Conservation (phyloP, 2,888 invertebrate species). For the Parnassius smintheus region DNA sequence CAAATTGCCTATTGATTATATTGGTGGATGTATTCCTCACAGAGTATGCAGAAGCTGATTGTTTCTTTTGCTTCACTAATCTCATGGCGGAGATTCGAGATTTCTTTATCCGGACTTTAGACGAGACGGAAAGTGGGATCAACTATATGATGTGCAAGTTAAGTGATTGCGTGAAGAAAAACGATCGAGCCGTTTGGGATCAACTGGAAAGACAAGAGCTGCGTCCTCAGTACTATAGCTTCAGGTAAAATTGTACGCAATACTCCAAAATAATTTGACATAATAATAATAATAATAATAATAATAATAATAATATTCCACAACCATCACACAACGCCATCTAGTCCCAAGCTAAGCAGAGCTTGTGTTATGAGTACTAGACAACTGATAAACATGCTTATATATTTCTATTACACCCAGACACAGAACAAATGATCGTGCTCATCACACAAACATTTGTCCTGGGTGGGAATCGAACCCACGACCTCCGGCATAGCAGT, state of each 20-base stretch:
- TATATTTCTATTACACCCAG: too few relatives aligned
- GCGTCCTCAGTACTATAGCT: constrained; percentile 97
- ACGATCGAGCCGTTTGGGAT: constrained; percentile 89
- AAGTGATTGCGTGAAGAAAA: constrained; percentile 86
- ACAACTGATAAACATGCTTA: too few relatives aligned
- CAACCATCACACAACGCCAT: too few relatives aligned
- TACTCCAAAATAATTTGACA: background rate
- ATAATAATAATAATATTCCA: too few relatives aligned
- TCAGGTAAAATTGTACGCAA: constrained; percentile 80
- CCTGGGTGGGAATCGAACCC: too few relatives aligned
- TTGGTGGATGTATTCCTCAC: constrained; percentile 36
- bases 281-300: too few relatives aligned
- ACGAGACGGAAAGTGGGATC: constrained; percentile 95
- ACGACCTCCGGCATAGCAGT: too few relatives aligned
- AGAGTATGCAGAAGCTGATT: constrained; percentile 97
- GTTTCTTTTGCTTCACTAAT: constrained; percentile 99
- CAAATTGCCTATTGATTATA: too few relatives aligned
- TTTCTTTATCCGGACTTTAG: constrained; percentile 97
- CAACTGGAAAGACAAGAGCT: constrained; percentile 91
- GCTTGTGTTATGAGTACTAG: too few relatives aligned
- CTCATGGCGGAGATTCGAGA: constrained; percentile 99
- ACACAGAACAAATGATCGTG: too few relatives aligned
- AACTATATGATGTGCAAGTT: constrained; percentile 94
- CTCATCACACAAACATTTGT: too few relatives aligned
- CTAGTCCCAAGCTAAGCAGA: too few relatives aligned